Evolutionary conservation across 2,797 vertebrate species (phyloP).

Genomic region (Trichosurus vulpecula): DNA sequence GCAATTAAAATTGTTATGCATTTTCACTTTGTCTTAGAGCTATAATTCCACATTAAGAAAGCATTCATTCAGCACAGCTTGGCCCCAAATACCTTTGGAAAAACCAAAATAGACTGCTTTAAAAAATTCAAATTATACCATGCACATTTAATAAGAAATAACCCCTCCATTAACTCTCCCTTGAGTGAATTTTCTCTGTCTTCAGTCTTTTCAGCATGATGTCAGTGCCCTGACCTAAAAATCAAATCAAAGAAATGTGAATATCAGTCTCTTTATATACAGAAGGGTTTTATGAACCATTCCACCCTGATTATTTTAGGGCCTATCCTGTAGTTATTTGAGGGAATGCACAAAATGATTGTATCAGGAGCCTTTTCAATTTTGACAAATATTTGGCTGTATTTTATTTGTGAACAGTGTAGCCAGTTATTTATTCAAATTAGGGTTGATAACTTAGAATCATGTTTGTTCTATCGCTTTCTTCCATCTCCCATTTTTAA

Average conservation of each 20-base stretch:
- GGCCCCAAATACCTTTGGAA: slow-evolving; percentile 14
- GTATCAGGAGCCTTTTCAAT: neutral
- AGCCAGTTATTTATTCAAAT: neutral
- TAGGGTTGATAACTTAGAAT: neutral
- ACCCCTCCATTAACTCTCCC: neutral
- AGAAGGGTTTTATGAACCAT: neutral
- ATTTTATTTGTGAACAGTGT: neutral
- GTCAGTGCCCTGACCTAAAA: slow-evolving; percentile 8
- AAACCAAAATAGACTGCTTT: neutral
- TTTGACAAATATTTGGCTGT: neutral
- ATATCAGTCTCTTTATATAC: slow-evolving; percentile 18
- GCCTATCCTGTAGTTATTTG: slow-evolving; percentile 14
- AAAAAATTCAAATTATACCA: slow-evolving; percentile 22
- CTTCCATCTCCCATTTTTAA: neutral
- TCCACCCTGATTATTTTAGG: neutral
- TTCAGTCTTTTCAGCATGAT: slow-evolving; percentile 6
- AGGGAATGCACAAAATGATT: neutral
- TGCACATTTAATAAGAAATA: slow-evolving; percentile 49
- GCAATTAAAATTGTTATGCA: slow-evolving; percentile 27
- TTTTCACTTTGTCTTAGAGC: slow-evolving; percentile 45
- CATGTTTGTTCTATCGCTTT: neutral
- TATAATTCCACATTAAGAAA: slow-evolving; percentile 7
- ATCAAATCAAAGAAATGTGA: slow-evolving; percentile 8
- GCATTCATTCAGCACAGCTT: neutral
- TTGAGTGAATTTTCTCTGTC: slow-evolving; percentile 31